phyloP scores from a whole-genome alignment of 2,888 invertebrate species.

The Andrena bicolor region DNA sequence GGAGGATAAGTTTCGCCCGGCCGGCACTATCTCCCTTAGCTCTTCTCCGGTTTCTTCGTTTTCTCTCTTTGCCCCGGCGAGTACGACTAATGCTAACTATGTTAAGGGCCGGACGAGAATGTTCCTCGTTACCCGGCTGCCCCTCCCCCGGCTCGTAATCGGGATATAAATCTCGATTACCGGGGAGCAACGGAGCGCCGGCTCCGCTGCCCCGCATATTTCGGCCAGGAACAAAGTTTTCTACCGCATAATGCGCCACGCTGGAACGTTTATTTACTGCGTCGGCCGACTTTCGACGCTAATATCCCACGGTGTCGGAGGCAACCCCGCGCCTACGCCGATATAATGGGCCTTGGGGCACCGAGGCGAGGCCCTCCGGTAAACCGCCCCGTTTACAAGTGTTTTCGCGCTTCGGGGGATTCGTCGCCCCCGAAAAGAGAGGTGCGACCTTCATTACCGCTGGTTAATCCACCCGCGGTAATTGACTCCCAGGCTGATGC shows the following conservation, averaged over 20 bases:
- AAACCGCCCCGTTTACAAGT: conserved; percentile 65
- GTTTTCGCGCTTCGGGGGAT: conserved; percentile 69
- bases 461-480: not conserved
- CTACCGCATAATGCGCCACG: conserved; percentile 62
- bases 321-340: conserved; percentile 7
- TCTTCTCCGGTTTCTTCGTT: conserved; percentile 8
- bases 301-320: conserved; percentile 64
- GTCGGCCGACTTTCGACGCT: conserved; percentile 65
- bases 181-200: conserved; percentile 30
- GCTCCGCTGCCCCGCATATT: conserved; percentile 56
- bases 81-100: conserved; percentile 70
- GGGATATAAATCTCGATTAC: conserved; percentile 71
- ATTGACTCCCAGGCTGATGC: not conserved
- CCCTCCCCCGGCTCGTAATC: conserved; percentile 58
- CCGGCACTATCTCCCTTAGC: not conserved
- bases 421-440: conserved; percentile 49
- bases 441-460: not conserved
- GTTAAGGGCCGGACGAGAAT: conserved; percentile 68
- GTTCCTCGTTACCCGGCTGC: conserved; percentile 65
- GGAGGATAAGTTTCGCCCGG: conserved; percentile 11
- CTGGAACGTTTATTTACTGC: conserved; percentile 68
- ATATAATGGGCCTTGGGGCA: conserved; percentile 2
- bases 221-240: conserved; percentile 61
- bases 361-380: not conserved
- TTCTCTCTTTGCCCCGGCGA: conserved; percentile 47